phyloP scores from a whole-genome alignment of 2,113 vertebrate species.

The Syrmaticus mikado region DNA sequence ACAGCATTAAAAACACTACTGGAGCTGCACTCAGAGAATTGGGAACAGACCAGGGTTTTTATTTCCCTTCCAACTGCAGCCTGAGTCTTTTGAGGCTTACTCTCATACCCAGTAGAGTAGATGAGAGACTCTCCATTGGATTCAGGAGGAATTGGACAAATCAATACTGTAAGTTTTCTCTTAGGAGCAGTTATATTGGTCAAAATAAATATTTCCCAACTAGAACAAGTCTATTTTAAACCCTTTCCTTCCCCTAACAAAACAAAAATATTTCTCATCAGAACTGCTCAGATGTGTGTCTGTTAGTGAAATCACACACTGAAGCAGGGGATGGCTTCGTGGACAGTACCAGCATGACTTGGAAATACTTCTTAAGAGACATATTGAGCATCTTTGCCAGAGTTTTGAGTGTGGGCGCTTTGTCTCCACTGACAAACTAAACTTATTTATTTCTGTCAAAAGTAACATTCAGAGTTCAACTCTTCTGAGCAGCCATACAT shows the following conservation, averaged over 20 bases:
- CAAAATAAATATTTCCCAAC: background rate
- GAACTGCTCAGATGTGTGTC: background rate
- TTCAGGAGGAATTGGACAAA: background rate
- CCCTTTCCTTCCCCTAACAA: fast-evolving
- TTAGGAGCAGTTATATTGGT: background rate
- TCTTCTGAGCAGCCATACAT: background rate
- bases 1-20: slow-evolving; percentile 23
- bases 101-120: background rate
- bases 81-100: background rate
- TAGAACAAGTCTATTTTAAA: background rate
- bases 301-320: background rate
- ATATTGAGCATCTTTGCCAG: background rate
- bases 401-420: background rate
- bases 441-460: background rate
- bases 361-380: background rate
- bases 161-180: background rate
- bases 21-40: slow-evolving; percentile 3
- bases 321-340: background rate
- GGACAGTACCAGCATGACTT: background rate
- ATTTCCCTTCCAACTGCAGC: background rate
- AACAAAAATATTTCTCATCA: background rate
- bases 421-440: background rate
- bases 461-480: background rate
- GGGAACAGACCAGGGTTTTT: background rate
- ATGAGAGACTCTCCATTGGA: background rate